Base-by-base conservation (phyloP, 2,113 vertebrate species). In the Porphyrio hochstetteri region DNA sequence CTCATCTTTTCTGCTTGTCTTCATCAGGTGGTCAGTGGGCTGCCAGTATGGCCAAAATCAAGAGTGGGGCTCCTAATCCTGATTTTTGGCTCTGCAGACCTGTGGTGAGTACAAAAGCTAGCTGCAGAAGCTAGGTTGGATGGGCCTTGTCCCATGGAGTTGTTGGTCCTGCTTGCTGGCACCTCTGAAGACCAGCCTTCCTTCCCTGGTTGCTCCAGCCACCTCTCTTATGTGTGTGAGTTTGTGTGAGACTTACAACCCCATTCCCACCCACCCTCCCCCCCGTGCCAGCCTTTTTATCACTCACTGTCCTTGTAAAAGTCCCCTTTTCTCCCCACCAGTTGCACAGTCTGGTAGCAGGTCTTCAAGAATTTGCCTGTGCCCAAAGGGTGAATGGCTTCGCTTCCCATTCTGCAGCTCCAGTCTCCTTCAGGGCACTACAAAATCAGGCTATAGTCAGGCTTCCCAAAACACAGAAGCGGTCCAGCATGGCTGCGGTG, bases 221-320 rank as follows among this genome's bases (percentile, higher is more conserved):
- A 61, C 17, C 44, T 81, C 1, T 2, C 72, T 19, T 25, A 11
- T 6, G 2, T 3, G 13, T 0, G 0, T 3, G 7, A 28, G 28
- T 40, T 60, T 56, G 42, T 31, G 31, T 68, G 70, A 33, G 55
- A 77, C 21, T 23, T 60, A 7, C 18, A 44, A 46, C 17, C 44
- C 1, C 17, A n/a, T n/a, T n/a, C n/a, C n/a, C n/a, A n/a, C n/a
- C n/a, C n/a, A n/a, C n/a, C n/a, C n/a, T n/a, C n/a, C n/a, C n/a
- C n/a, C n/a, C n/a, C n/a, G n/a, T n/a, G n/a, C n/a, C n/a, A 44
- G 17, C 17, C 79, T 64, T 64, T 61, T 55, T 80, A 2, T 80
- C 88, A n/a, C 28, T 81, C 16, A 5, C 18, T n/a, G 31, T 42
- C 23, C 60, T 61, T 0, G 0, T 50, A n/a, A 85, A 70, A 76